These are phyloP conservation scores for Zelostemma sp. DNA, from an alignment of 1,140 invertebrate genomes.

Conservation along the genomic window DNA sequence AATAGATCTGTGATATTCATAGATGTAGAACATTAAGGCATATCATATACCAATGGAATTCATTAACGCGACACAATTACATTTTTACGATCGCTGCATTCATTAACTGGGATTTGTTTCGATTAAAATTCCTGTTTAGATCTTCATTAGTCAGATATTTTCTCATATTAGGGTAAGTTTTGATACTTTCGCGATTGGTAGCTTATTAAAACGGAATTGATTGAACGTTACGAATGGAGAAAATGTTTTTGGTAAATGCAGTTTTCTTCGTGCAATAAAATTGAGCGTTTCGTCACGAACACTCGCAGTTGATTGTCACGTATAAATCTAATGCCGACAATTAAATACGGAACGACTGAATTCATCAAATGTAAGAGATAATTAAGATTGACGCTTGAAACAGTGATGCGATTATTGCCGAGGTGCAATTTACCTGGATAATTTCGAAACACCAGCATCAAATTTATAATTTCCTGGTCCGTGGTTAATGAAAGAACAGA, in stretches of 20 bases:
- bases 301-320: conserved; percentile 38
- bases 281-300: conserved; percentile 24
- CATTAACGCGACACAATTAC: too few species aligned
- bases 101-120: conserved; percentile 8
- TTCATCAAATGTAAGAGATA: conserved; percentile 47
- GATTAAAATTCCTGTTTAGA: too few species aligned
- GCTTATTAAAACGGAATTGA: too few species aligned
- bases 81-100: conserved; percentile 17
- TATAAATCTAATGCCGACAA: conserved; percentile 36
- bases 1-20: too few species aligned
- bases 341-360: conserved; percentile 46
- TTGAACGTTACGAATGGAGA: too few species aligned
- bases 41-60: too few species aligned
- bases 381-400: conserved; percentile 47
- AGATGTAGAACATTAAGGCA: too few species aligned
- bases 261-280: too few species aligned
- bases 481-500: conserved; percentile 32
- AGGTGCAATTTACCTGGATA: conserved; percentile 47
- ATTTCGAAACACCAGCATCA: conserved; percentile 40
- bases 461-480: conserved; percentile 41
- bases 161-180: too few species aligned
- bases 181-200: too few species aligned
- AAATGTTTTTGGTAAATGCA: too few species aligned
- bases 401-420: conserved; percentile 45
- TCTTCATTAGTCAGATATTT: too few species aligned